Evolutionary conservation across 2,113 vertebrate species (phyloP).

Genomic region (Callipepla squamata): DNA sequence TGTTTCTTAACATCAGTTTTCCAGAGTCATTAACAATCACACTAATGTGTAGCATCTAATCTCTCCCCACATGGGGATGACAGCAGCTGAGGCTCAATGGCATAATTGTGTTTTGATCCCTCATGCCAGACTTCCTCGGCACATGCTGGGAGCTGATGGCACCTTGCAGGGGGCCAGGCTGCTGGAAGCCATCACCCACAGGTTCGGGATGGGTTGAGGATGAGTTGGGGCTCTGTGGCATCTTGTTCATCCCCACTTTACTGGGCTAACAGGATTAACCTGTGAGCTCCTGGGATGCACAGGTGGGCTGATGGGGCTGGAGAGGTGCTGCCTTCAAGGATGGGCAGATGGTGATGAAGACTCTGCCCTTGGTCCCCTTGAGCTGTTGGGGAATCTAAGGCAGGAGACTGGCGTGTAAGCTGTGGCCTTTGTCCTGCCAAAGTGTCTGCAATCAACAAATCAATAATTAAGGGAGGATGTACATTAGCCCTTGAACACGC

Average conservation of each 20-base stretch:
- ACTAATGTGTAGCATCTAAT: background rate
- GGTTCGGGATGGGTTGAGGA: background rate
- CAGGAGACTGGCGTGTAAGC: constrained; percentile 12
- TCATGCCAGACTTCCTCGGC: background rate
- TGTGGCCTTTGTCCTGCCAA: constrained; percentile 55
- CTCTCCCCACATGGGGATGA: background rate
- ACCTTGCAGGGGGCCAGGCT: background rate
- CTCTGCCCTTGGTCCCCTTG: fast-evolving
- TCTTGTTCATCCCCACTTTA: background rate
- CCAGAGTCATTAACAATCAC: background rate
- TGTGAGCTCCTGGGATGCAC: background rate
- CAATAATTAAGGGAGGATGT: constrained; percentile 79
- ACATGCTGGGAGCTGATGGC: background rate
- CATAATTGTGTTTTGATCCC: background rate
- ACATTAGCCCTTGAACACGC: constrained; percentile 76
- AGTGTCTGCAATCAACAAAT: constrained; percentile 76
- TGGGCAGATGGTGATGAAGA: background rate
- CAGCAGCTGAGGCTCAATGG: background rate
- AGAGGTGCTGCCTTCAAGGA: background rate
- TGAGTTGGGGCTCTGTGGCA: background rate
- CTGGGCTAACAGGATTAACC: background rate
- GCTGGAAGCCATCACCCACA: fast-evolving
- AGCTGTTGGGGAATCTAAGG: background rate
- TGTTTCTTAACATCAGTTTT: background rate
- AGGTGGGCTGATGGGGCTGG: too few relatives aligned